Conservation (phyloP, 2,113 vertebrate species). For the Cnemophilus loriae region DNA sequence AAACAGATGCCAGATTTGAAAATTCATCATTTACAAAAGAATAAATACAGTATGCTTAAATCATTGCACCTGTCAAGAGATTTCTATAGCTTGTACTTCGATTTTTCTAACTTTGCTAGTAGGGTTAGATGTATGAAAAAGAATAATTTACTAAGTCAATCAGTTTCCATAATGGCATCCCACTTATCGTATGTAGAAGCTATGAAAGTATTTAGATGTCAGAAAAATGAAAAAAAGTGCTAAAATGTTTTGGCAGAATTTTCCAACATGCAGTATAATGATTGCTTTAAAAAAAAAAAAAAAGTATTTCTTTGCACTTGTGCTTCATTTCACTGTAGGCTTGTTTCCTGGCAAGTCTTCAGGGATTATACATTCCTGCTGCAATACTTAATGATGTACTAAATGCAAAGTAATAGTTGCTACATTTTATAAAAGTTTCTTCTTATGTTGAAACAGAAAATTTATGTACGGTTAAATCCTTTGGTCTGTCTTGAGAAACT, state of each 20-base stretch:
- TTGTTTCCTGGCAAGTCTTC: conserved; percentile 39
- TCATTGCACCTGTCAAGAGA: conserved; percentile 65
- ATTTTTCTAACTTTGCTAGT: conserved; percentile 50
- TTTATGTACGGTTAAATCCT: not conserved
- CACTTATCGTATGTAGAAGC: conserved; percentile 62
- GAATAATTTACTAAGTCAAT: conserved; percentile 65
- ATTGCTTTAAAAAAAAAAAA: not conserved
- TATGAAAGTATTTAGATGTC: conserved; percentile 68
- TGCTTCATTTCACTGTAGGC: conserved; percentile 22
- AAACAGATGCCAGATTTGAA: conserved; percentile 61
- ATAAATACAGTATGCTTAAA: conserved; percentile 66
- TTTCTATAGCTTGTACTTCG: conserved; percentile 61
- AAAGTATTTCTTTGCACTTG: conserved; percentile 41
- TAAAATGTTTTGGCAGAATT: conserved; percentile 73
- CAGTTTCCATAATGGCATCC: conserved; percentile 63
- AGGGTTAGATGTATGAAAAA: conserved; percentile 50
- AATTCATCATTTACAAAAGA: conserved; percentile 57
- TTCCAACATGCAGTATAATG: conserved; percentile 46
- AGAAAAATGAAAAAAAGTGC: conserved; percentile 58
- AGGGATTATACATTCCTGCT: conserved; percentile 9
- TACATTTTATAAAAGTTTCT: not conserved
- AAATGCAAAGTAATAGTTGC: not conserved
- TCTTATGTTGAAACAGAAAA: not conserved
- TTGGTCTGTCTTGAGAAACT: not conserved
- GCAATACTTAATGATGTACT: conserved; percentile 9